phyloP scores from a whole-genome alignment of 2,113 vertebrate genomes.

The Ivindomyrus marchei region DNA sequence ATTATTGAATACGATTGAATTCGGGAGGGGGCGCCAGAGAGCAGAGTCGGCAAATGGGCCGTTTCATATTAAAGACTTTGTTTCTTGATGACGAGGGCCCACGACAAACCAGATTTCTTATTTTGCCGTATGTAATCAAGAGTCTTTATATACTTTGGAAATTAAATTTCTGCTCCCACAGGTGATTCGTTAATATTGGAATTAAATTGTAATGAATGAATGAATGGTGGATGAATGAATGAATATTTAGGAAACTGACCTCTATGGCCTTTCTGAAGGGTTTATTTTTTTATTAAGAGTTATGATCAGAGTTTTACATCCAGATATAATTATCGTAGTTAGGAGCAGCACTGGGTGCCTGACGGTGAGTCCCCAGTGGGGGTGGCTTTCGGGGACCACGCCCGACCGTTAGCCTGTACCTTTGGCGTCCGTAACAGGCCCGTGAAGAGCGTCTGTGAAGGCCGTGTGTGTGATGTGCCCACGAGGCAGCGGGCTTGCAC shows the following conservation, averaged over 20 bases:
- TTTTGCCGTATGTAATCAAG: constrained; percentile 32
- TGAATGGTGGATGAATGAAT: constrained; percentile 29
- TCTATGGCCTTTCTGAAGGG: constrained; percentile 55
- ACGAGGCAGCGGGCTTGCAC: background rate
- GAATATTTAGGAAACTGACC: constrained; percentile 29
- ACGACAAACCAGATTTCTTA: constrained; percentile 22
- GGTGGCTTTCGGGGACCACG: constrained; percentile 26
- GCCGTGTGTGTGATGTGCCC: background rate
- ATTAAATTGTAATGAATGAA: constrained; percentile 13
- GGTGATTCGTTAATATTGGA: constrained; percentile 29
- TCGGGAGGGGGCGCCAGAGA: background rate
- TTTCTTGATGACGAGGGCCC: background rate
- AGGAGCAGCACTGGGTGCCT: constrained; percentile 45
- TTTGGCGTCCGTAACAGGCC: constrained; percentile 45
- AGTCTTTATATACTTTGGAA: constrained; percentile 40
- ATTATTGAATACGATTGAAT: constrained; percentile 23
- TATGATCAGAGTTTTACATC: constrained; percentile 48
- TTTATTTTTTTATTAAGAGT: constrained; percentile 49
- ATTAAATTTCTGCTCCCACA: constrained; percentile 30
- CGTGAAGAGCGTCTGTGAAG: constrained; percentile 16
- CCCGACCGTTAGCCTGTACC: constrained; percentile 34
- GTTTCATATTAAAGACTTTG: constrained; percentile 27
- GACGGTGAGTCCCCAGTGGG: constrained; percentile 40
- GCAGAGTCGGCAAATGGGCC: constrained; percentile 25
- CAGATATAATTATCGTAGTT: constrained; percentile 53